Percentiles rank a stretch among this genome's conserved stretches.
Conservation (phyloP, 2,888 invertebrate genomes). For the Sturmia bella region DNA sequence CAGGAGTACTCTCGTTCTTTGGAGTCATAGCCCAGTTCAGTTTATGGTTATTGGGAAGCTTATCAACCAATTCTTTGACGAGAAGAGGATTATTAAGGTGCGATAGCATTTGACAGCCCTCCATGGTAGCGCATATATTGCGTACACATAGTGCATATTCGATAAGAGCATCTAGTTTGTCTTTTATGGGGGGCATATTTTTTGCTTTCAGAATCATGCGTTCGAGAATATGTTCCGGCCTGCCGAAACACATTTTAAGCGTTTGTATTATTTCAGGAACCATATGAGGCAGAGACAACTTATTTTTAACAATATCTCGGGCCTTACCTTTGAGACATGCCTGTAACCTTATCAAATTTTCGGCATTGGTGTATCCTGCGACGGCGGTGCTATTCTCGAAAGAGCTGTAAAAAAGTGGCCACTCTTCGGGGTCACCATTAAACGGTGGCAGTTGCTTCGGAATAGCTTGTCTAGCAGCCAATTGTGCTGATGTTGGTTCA, state of each 20-base stretch:
- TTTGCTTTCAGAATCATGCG: slow-evolving; percentile 39
- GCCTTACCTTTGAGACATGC: slow-evolving; percentile 47
- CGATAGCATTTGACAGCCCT: slow-evolving; percentile 23
- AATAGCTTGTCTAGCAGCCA: slow-evolving; percentile 28
- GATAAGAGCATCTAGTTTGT: slow-evolving; percentile 43
- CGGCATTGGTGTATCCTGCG: slow-evolving; percentile 49
- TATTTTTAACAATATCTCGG: slow-evolving; percentile 37
- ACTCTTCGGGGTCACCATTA: slow-evolving; percentile 33
- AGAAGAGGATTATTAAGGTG: slow-evolving; percentile 36
- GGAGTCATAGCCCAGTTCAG: slow-evolving; percentile 41
- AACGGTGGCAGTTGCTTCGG: slow-evolving; percentile 15
- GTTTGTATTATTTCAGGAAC: slow-evolving; percentile 53
- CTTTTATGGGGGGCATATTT: slow-evolving; percentile 29
- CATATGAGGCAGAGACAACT: slow-evolving; percentile 43
- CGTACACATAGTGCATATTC: slow-evolving; percentile 43
- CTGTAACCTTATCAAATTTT: slow-evolving; percentile 55
- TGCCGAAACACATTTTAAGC: slow-evolving; percentile 47
- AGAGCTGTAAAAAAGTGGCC: slow-evolving; percentile 21
- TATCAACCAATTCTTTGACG: slow-evolving; percentile 29
- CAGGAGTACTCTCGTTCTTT: slow-evolving; percentile 17
- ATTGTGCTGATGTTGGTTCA: slow-evolving; percentile 11
- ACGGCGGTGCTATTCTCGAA: slow-evolving; percentile 19
- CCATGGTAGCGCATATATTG: slow-evolving; percentile 41
- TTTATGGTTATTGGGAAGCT: slow-evolving; percentile 32
- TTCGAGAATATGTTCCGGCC: slow-evolving; percentile 52